Conservation (phyloP, 2,888 invertebrate genomes). For the Blera fallax region DNA sequence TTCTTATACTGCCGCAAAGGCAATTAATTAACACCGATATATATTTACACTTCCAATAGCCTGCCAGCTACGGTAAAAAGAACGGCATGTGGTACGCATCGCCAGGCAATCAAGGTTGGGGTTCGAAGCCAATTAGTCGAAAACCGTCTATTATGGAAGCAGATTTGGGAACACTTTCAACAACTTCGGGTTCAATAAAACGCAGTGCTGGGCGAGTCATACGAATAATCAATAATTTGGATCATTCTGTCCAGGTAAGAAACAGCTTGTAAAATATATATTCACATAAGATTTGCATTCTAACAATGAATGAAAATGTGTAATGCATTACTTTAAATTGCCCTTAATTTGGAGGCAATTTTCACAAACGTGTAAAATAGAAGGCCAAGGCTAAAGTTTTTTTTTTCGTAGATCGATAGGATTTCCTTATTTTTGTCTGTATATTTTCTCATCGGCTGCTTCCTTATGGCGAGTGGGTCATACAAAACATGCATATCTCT, state of each 20-base stretch:
- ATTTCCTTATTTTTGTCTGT: background rate
- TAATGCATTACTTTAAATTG: background rate
- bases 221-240: constrained; percentile 95
- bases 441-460: background rate
- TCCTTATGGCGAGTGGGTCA: background rate
- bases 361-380: background rate
- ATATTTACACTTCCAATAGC: constrained; percentile 82
- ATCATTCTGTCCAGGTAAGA: constrained; percentile 93
- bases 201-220: constrained; percentile 93
- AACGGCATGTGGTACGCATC: constrained; percentile 93
- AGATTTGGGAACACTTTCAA: constrained; percentile 86
- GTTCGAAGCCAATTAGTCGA: constrained; percentile 88
- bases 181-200: constrained; percentile 85
- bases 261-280: background rate
- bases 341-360: background rate
- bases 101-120: constrained; percentile 83
- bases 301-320: background rate
- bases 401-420: background rate
- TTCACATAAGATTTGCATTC: background rate
- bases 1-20: constrained; percentile 51
- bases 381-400: background rate
- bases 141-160: constrained; percentile 93
- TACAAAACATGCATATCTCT: background rate
- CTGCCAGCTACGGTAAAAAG: constrained; percentile 95
- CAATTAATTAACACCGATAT: background rate